Evolutionary conservation across 2,113 vertebrate species (phyloP).

Genomic region (Lophochroa leadbeateri): DNA sequence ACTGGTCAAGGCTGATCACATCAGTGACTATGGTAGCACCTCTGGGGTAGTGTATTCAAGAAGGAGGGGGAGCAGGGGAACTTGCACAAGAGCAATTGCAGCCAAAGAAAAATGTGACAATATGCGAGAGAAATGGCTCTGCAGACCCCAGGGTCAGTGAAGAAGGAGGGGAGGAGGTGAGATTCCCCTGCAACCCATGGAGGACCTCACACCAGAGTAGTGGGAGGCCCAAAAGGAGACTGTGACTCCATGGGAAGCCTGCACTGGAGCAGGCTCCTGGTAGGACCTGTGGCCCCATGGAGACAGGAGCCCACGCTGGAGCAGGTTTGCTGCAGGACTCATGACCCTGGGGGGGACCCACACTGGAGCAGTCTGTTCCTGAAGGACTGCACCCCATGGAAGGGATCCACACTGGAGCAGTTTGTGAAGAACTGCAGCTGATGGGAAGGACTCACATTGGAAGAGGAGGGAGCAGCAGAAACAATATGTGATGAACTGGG

Average conservation of each 20-base stretch:
- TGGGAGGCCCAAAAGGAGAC: not conserved
- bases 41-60: not conserved
- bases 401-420: not conserved
- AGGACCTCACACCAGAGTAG: not conserved
- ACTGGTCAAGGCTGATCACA: not conserved
- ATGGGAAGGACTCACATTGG: not conserved
- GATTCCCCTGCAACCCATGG: accelerated
- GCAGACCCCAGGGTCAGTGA: not conserved
- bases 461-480: not conserved
- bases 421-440: not conserved
- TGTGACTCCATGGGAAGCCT: not conserved
- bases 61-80: not conserved
- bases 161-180: not conserved
- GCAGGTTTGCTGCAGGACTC: not conserved
- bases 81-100: not conserved
- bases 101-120: not conserved
- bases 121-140: not conserved
- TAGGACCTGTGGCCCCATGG: not conserved
- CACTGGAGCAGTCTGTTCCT: not conserved
- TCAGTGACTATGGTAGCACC: not conserved
- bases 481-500: not conserved
- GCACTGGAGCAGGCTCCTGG: not conserved
- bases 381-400: not conserved
- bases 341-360: not conserved
- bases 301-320: not conserved